Percentiles rank a stretch among this genome's conserved stretches.
Conservation (phyloP, 2,888 invertebrate genomes). For the Bugulina stolonifera region DNA sequence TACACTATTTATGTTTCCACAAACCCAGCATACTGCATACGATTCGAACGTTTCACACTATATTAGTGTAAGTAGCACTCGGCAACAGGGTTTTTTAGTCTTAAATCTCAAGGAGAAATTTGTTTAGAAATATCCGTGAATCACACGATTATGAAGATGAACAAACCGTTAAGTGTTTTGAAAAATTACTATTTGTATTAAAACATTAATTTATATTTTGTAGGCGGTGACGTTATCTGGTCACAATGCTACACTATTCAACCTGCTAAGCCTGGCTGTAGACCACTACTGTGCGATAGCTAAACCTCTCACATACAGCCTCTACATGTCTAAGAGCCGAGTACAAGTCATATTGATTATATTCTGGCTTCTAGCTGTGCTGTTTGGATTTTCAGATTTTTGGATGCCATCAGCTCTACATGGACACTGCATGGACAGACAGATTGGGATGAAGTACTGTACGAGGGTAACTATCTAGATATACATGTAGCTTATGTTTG, state of each 20-base stretch:
- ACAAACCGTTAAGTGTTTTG: too few species aligned
- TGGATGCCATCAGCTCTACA: slow-evolving; percentile 25
- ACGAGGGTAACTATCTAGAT: not conserved
- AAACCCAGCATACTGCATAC: too few species aligned
- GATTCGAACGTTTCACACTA: too few species aligned
- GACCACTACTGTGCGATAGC: slow-evolving; percentile 34
- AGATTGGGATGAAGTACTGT: not conserved
- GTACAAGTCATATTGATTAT: slow-evolving; percentile 29
- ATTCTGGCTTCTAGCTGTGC: slow-evolving; percentile 31
- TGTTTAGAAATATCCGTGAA: too few species aligned
- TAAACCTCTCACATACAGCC: slow-evolving; percentile 31
- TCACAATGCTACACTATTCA: slow-evolving; percentile 30
- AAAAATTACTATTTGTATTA: too few species aligned
- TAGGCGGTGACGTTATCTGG: not conserved
- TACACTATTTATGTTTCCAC: too few species aligned
- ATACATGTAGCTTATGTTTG: too few species aligned
- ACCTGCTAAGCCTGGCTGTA: slow-evolving; percentile 33
- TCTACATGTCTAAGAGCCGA: slow-evolving; percentile 30
- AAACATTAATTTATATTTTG: not conserved
- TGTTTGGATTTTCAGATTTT: slow-evolving; percentile 33
- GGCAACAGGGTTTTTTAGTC: too few species aligned
- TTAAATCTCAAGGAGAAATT: too few species aligned
- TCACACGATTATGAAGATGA: too few species aligned
- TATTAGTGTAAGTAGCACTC: too few species aligned
- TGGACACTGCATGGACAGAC: not conserved